Base-by-base conservation (phyloP, 2,113 vertebrate genomes). In the Dipodomys stephensi region DNA sequence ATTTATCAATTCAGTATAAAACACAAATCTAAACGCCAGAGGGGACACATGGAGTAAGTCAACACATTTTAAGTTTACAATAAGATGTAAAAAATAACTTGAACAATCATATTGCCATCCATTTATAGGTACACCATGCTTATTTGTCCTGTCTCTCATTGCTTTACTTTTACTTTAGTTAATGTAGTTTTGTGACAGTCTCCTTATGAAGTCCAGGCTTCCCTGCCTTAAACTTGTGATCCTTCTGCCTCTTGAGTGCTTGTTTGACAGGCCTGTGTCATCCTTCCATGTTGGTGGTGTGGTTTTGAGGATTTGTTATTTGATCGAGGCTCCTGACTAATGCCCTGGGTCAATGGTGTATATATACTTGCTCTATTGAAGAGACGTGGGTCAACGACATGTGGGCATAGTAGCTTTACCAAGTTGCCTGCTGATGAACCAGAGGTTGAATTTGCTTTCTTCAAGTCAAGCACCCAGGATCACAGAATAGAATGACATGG, bases 1-100 rank as follows among this genome's bases (percentile, higher is more conserved):
- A 30, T 92, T 92, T 96, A 68, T 92, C 32, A 73, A 73, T 74
- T 84, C 11, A 32, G 13, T 86, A 83, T 91, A 82, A 93, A 73
- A 64, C 22, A 74, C n/a, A 79, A 44, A 79, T 81, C 87, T 11
- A 57, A 72, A 72, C 78, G 44, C 71, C 49, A 84, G 92, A 95
- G 35, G 53, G 64, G 62, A 90, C 35, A 60, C 23, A 3, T 19
- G 39, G 64, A 74, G 65, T 46, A 83, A 71, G 32, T 88, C 73
- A 82, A 81, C 18, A 23, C 0, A 49, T 12, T 7, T 30, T 57
- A 32, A 76, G 12, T 25, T 30, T 57, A 30, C 71, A 35, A 84
- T 12, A 76, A 82, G 7, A n/a, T 46, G 28, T 64, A 64, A 64
- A 64, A 64, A 64, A 64, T 64, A 64, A 25, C 23, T 64, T 57